Evolutionary conservation across 2,888 invertebrate genomes (phyloP).

Genomic region (Nomada hirtipes): DNA sequence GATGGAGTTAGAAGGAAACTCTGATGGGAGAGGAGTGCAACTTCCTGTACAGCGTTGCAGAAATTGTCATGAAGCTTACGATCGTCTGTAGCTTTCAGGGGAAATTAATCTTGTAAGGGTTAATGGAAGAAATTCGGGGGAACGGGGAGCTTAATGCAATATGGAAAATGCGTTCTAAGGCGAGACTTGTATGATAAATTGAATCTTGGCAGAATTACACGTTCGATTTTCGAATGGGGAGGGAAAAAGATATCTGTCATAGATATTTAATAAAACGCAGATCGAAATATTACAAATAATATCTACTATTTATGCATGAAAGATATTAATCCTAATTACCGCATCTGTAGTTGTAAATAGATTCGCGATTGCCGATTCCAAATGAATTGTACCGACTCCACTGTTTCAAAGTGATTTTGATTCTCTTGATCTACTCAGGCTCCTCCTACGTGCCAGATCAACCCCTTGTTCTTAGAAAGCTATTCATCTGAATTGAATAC

Average conservation of each 20-base stretch:
- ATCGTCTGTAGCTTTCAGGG: neutral
- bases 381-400: constrained; percentile 28
- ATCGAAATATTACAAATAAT: too few relatives aligned
- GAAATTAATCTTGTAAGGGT: neutral
- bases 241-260: too few relatives aligned
- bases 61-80: neutral
- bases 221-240: too few relatives aligned
- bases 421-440: constrained; percentile 2
- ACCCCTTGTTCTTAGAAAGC: constrained; percentile 36
- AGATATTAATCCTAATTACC: too few relatives aligned
- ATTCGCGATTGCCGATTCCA: neutral
- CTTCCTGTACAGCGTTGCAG: neutral
- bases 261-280: too few relatives aligned
- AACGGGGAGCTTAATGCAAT: neutral
- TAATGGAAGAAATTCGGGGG: constrained; percentile 2
- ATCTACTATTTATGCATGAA: too few relatives aligned
- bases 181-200: neutral
- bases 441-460: constrained; percentile 4
- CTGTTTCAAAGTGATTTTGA: constrained; percentile 8
- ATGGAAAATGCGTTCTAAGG: neutral
- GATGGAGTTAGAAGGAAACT: neutral
- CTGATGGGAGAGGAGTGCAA: neutral
- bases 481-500: constrained; percentile 66
- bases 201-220: neutral
- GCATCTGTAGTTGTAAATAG: neutral